Evolutionary conservation across 2,888 invertebrate genomes (phyloP).

Genomic region (Melanophora roralis): DNA sequence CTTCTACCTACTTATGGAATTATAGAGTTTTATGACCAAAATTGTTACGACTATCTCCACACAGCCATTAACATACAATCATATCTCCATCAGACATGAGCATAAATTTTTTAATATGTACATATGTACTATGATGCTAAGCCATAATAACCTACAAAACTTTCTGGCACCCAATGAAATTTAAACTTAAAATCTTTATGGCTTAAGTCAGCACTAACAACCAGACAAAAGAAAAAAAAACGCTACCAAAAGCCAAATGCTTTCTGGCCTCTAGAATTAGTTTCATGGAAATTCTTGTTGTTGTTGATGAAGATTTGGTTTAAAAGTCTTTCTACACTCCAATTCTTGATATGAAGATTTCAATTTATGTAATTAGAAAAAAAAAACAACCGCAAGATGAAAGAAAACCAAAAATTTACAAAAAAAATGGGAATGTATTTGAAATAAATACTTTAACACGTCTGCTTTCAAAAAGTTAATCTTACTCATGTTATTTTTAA

Average conservation of each 20-base stretch:
- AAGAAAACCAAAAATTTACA: background rate
- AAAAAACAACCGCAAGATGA: slow-evolving; percentile 8
- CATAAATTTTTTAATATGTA: no score
- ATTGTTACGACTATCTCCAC: background rate
- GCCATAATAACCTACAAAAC: background rate
- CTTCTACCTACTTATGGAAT: slow-evolving; percentile 10
- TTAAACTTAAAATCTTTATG: background rate
- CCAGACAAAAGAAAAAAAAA: background rate
- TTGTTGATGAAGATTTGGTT: slow-evolving; percentile 10
- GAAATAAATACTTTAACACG: background rate
- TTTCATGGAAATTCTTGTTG: slow-evolving; percentile 49
- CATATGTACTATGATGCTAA: no score
- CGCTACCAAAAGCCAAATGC: slow-evolving; percentile 41
- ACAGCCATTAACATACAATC: no score
- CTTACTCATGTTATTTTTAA: background rate
- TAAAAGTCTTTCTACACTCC: background rate
- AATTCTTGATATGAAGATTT: slow-evolving; percentile 6
- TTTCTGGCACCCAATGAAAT: no score
- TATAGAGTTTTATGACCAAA: background rate
- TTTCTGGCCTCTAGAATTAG: slow-evolving; percentile 56
- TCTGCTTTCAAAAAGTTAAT: background rate
- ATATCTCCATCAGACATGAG: no score
- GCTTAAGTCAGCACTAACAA: background rate
- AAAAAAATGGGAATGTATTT: background rate
- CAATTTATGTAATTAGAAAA: slow-evolving; percentile 45